A percentile compares a stretch with the other conserved stretches of the same genome.
Evolutionary conservation across 2,797 vertebrate genomes (phyloP).

Genomic region (Sebastes vulpes): DNA sequence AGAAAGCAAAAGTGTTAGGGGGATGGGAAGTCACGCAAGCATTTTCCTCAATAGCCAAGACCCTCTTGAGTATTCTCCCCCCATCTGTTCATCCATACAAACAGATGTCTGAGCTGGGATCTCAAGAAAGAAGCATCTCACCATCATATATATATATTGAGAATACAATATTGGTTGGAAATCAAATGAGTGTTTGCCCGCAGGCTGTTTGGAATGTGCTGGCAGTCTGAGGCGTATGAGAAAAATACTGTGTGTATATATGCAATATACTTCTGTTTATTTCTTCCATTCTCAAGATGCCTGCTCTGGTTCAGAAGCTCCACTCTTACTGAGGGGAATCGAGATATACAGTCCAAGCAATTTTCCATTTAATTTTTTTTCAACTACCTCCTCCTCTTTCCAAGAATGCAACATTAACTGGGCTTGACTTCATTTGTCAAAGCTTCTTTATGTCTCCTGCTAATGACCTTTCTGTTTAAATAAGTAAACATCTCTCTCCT

Average conservation of each 20-base stretch:
- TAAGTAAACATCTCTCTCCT: slow-evolving; percentile 68
- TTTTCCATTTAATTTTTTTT: slow-evolving; percentile 45
- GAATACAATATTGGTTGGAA: slow-evolving; percentile 61
- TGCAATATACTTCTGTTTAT: slow-evolving; percentile 39
- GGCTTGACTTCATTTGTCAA: slow-evolving; percentile 79
- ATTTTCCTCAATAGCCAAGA: slow-evolving; percentile 70
- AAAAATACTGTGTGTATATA: slow-evolving; percentile 44
- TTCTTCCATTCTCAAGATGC: slow-evolving; percentile 27
- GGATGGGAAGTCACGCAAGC: slow-evolving; percentile 62
- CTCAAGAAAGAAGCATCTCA: slow-evolving; percentile 52
- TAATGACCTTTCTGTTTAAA: slow-evolving; percentile 81
- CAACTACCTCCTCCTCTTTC: slow-evolving; percentile 36
- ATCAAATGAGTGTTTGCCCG: slow-evolving; percentile 70
- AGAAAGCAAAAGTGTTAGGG: slow-evolving; percentile 58
- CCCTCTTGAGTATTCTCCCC: slow-evolving; percentile 50
- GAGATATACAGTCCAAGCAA: slow-evolving; percentile 32
- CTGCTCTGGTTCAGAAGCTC: slow-evolving; percentile 21
- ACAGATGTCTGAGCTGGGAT: slow-evolving; percentile 72
- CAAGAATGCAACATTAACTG: slow-evolving; percentile 67
- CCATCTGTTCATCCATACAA: slow-evolving; percentile 72
- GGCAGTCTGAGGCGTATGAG: slow-evolving; percentile 50
- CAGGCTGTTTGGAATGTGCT: slow-evolving; percentile 59
- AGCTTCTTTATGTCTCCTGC: slow-evolving; percentile 62
- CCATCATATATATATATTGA: slow-evolving; percentile 43
- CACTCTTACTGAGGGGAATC: slow-evolving; percentile 20